A percentile compares a stretch with the other conserved stretches of the same genome.
Evolutionary conservation across 2,888 invertebrate genomes (phyloP).

Genomic region (Chrysolina haemoptera): DNA sequence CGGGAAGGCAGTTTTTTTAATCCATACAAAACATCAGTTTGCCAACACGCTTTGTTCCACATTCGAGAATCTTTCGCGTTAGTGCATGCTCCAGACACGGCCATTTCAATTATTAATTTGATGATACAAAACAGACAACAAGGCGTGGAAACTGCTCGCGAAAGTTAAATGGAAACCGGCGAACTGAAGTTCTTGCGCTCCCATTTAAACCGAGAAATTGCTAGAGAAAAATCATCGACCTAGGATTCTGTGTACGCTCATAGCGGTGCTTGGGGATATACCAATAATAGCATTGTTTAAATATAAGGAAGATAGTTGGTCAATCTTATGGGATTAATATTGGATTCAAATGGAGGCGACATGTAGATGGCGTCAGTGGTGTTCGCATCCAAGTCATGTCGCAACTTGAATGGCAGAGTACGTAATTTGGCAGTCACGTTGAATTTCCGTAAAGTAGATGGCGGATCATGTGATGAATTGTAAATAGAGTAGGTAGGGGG

Average conservation of each 20-base stretch:
- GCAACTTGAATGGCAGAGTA: no score
- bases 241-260: background rate
- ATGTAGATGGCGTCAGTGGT: no score
- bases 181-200: background rate
- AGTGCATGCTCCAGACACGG: slow-evolving; percentile 3
- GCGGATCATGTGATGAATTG: no score
- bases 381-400: no score
- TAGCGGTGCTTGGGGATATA: background rate
- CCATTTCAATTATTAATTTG: slow-evolving; percentile 2
- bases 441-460: no score
- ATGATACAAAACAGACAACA: slow-evolving; percentile 2
- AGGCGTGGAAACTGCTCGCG: background rate
- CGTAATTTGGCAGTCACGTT: no score
- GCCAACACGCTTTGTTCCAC: background rate
- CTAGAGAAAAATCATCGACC: background rate
- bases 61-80: background rate
- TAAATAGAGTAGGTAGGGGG: no score
- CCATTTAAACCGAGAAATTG: background rate
- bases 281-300: no score
- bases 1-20: background rate
- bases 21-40: slow-evolving; percentile 6
- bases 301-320: no score
- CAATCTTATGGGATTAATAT: no score
- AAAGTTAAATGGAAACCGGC: background rate
- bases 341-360: no score